Base-by-base conservation (phyloP, 2,113 vertebrate genomes). In the Brevimyrus niger region DNA sequence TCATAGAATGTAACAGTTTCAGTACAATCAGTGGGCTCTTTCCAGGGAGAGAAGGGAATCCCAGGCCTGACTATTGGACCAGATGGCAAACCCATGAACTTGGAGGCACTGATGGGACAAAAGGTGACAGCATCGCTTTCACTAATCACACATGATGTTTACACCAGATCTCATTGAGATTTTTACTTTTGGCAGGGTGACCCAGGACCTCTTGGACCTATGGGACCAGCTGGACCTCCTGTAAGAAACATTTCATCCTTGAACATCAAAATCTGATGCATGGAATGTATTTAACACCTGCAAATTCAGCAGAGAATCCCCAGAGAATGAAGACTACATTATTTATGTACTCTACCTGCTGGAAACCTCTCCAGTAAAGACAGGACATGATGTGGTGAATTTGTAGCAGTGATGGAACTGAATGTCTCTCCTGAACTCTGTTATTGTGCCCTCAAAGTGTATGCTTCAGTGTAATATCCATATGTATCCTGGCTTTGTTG, bases 21-120 rank as follows among this genome's bases (percentile, higher is more conserved):
- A 31, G 27, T 86, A 47, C n/a, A n/a, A n/a, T n/a, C n/a, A 86
- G 44, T 53, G 2, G 31, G 0, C 50, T 35, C 65, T 90, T 87
- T 91, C 76, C 91, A 96, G 96, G 96, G 96, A 8, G 87, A 94
- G 88, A 96, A 96, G 91, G 96, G 96, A 90, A 95, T 96, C 13
- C 94, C 95, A 9, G 95, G 95, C 6, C 10, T 95, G 51, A 90
- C 95, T 88, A 3, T 92, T 82, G 94, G 94, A 6, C 89, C 93
- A 48, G 95, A 95, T 89, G 95, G 96, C 87, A 93, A 27, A 46
- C 93, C 94, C 10, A 11, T 90, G 44, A 93, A 94, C 90, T 88
- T 94, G 10, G 94, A 93, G 35, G 94, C 94, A 50, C 83, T 92
- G 48, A 90, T 89, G 5, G 95, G 95, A 87, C 35, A 61, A 46